Conservation (phyloP, 2,113 vertebrate species). For the Callopanchax toddi region DNA sequence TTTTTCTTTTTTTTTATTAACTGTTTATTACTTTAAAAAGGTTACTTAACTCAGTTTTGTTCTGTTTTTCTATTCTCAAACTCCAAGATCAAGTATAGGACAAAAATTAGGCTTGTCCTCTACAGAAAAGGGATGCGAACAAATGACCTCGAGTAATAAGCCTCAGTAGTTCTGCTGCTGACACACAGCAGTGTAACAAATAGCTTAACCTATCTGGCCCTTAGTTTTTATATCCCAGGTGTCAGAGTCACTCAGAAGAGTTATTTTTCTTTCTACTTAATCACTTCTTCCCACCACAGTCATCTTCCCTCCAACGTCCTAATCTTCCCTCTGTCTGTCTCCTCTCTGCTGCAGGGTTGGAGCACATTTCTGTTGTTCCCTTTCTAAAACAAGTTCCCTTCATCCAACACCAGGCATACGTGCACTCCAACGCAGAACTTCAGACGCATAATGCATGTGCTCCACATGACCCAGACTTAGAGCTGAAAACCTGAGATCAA, state of each 20-base stretch:
- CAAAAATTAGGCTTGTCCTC: background rate
- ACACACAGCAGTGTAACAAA: constrained; percentile 49
- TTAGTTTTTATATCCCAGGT: constrained; percentile 31
- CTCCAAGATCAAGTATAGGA: no score
- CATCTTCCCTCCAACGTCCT: background rate
- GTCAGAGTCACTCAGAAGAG: constrained; percentile 38
- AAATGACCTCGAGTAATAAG: constrained; percentile 37
- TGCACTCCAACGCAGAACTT: background rate
- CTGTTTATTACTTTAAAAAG: no score
- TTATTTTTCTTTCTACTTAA: constrained; percentile 34
- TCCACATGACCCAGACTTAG: constrained; percentile 30
- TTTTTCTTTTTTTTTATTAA: no score
- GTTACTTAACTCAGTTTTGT: no score
- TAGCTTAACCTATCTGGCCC: constrained; percentile 26
- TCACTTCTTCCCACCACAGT: constrained; percentile 13
- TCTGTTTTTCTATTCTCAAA: background rate
- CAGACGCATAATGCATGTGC: constrained; percentile 3
- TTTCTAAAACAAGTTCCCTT: background rate
- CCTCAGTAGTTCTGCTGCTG: constrained; percentile 29
- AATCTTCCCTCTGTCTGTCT: background rate
- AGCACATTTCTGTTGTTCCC: constrained; percentile 25
- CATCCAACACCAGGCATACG: constrained; percentile 7
- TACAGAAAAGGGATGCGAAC: constrained; percentile 16
- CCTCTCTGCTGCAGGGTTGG: background rate
- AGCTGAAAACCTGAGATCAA: constrained; percentile 18